These are phyloP conservation scores for Colossoma macropomum DNA, from an alignment of 2,113 vertebrate genomes.

Conservation along the genomic window DNA sequence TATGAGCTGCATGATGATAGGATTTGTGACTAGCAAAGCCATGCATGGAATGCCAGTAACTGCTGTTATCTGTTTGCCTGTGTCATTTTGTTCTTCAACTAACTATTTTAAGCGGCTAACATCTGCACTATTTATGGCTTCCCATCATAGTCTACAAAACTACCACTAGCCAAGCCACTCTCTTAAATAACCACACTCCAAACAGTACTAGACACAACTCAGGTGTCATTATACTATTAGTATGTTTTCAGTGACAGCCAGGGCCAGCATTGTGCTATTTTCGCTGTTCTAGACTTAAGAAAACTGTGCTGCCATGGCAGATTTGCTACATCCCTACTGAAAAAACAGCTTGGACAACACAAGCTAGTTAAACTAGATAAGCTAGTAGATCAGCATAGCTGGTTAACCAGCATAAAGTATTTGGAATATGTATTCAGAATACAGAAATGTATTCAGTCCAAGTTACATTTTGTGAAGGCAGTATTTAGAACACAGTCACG, in stretches of 20 bases:
- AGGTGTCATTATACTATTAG: background rate
- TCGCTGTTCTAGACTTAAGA: too few relatives aligned
- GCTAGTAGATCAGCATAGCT: too few relatives aligned
- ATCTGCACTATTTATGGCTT: slow-evolving; percentile 48
- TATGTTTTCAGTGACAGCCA: background rate
- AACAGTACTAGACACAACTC: background rate
- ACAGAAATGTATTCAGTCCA: too few relatives aligned
- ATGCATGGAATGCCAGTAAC: slow-evolving; percentile 52
- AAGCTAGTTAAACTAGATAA: too few relatives aligned
- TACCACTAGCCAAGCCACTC: background rate
- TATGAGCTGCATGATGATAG: background rate
- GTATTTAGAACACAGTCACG: too few relatives aligned
- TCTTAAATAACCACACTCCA: background rate
- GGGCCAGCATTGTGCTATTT: too few relatives aligned
- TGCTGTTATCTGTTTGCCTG: slow-evolving; percentile 40
- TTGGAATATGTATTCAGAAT: too few relatives aligned
- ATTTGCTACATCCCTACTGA: too few relatives aligned
- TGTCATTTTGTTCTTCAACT: slow-evolving; percentile 44
- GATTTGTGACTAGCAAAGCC: slow-evolving; percentile 30
- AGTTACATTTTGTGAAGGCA: too few relatives aligned
- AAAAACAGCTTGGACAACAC: too few relatives aligned
- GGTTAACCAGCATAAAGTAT: too few relatives aligned
- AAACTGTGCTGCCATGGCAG: too few relatives aligned
- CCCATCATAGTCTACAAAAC: slow-evolving; percentile 10
- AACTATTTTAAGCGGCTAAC: slow-evolving; percentile 42